Evolutionary conservation across 2,113 vertebrate species (phyloP).

Genomic region (Vidua chalybeata): DNA sequence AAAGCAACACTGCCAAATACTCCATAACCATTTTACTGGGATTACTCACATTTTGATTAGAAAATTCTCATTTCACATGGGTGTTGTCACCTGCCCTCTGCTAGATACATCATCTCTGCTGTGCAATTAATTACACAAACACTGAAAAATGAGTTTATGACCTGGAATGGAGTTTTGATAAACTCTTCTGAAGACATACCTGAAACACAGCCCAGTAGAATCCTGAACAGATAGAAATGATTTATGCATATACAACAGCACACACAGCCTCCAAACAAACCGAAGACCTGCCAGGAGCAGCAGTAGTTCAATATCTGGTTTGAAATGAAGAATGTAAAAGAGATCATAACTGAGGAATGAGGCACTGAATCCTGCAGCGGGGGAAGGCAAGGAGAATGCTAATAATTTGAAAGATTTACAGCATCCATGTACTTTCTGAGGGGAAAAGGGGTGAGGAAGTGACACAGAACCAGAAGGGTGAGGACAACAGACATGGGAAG

Average conservation of each 20-base stretch:
- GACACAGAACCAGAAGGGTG: neutral
- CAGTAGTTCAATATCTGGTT: neutral
- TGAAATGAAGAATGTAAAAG: neutral
- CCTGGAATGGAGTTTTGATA: neutral
- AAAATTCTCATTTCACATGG: constrained; percentile 24
- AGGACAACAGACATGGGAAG: neutral
- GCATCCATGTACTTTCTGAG: neutral
- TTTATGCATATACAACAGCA: neutral
- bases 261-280: neutral
- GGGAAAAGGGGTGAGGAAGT: neutral
- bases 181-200: neutral
- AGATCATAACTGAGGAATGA: neutral
- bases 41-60: neutral
- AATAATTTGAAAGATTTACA: neutral
- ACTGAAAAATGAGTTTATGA: neutral
- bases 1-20: neutral
- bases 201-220: neutral
- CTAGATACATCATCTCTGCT: neutral
- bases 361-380: neutral
- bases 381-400: neutral
- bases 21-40: neutral
- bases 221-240: neutral
- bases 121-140: neutral
- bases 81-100: neutral
- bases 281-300: neutral